A percentile compares a stretch with the other conserved stretches of the same genome.
phyloP scores from a whole-genome alignment of 1,140 invertebrate species.

The Arion vulgaris region DNA sequence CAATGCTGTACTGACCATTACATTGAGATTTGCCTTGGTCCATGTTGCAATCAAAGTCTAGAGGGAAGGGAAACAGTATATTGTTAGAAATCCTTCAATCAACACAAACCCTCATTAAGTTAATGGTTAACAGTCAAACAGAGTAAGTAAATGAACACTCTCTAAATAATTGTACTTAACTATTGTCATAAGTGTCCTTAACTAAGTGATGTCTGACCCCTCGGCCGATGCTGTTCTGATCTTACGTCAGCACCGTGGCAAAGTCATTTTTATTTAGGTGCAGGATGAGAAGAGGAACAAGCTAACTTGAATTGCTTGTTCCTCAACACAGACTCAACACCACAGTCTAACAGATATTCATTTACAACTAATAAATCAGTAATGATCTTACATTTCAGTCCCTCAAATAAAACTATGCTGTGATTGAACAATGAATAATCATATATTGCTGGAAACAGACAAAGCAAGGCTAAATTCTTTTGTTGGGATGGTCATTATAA shows the following conservation, averaged over 20 bases:
- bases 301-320: background rate
- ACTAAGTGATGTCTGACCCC: conserved; percentile 57
- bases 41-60: conserved; percentile 97
- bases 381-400: no score
- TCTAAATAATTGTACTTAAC: no score
- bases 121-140: background rate
- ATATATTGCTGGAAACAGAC: no score
- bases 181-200: no score
- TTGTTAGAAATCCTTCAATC: background rate
- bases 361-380: no score
- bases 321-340: background rate
- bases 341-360: no score
- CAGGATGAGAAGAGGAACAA: conserved; percentile 8
- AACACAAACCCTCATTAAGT: background rate
- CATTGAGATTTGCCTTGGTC: conserved; percentile 98
- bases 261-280: conserved; percentile 62
- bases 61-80: conserved; percentile 70
- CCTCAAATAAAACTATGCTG: no score
- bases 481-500: no score
- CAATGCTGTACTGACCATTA: conserved; percentile 86
- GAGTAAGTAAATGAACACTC: background rate
- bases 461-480: no score
- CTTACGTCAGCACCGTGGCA: conserved; percentile 59
- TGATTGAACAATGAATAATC: no score
- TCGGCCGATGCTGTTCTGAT: conserved; percentile 57